Evolutionary conservation across 2,797 vertebrate species (phyloP).

Genomic region (Coluber constrictor): DNA sequence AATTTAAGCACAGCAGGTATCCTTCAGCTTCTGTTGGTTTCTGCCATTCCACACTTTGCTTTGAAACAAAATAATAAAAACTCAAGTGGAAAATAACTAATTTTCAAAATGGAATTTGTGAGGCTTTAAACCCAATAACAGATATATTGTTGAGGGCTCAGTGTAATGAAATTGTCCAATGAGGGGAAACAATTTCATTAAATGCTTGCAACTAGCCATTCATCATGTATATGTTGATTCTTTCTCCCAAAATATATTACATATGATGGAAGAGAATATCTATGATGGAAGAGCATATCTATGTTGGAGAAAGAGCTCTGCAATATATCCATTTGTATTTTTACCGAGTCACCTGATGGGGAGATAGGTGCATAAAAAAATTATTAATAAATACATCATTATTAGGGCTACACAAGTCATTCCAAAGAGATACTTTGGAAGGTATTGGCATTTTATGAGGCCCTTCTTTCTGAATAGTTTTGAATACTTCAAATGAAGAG

Average conservation of each 20-base stretch:
- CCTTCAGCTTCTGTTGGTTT: constrained; percentile 38
- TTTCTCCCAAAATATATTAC: neutral
- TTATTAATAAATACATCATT: neutral
- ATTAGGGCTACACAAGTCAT: neutral
- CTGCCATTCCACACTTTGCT: constrained; percentile 27
- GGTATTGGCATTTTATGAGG: neutral
- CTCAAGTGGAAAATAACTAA: neutral
- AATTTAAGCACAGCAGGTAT: constrained; percentile 36
- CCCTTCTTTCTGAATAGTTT: neutral
- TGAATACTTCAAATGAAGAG: neutral
- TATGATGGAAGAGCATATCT: neutral
- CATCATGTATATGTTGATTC: neutral
- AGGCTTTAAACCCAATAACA: neutral
- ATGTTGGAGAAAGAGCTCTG: neutral
- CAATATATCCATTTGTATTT: neutral
- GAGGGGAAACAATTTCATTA: neutral
- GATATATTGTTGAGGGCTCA: neutral
- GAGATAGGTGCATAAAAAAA: neutral
- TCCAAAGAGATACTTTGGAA: neutral
- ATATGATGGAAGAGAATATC: neutral
- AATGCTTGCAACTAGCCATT: neutral
- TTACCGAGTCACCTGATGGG: neutral
- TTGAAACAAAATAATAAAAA: neutral
- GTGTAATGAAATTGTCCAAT: neutral
- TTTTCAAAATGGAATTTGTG: neutral